Evolutionary conservation across 2,888 invertebrate genomes (phyloP), one percentile per base, ranked within the genome.

Genomic region (Helobdella robusta): DNA sequence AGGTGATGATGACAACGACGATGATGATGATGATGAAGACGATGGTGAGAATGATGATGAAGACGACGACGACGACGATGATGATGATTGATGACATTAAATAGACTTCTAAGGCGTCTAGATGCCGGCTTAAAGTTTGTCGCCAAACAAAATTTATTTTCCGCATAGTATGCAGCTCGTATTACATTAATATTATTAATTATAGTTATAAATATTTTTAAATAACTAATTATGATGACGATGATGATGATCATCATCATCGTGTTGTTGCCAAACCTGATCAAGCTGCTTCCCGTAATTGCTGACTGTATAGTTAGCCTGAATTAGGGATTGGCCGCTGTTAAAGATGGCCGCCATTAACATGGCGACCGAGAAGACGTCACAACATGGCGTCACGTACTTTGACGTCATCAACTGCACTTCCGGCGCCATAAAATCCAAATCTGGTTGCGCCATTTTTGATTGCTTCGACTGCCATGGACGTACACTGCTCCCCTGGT

Each of bases 311-410:
- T 93, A 89, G 77, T 89, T 88, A n/a, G 93, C 88, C 77, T 91
- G 90, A 70, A 97, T 87, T 48, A 95, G 83, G 0, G 91, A 86
- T 72, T 86, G 85, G 46, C 97, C 95, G 69, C 86, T 84, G 82
- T 94, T 94, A 82, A 90, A 95, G 66, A 95, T 85, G 67, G 93
- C 86, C 77, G 90, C 91, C 73, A 97, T 87, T 64, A 93, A 87
- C 85, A 97, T 87, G 23, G 95, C 97, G 72, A 97, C 82, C 0
- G 94, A 92, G 81, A 89, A 98, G 88, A 97, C 94, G 80, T 98
- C 97, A 73, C 92, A 91, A 52, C 89, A 83, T 64, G 89, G 87
- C 77, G 88, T 89, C 70, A 75, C 70, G 64, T 70, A 72, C 65
- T 77, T 74, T 11, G 63, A 67, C 59, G 60, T 58, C 35, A 85